phyloP scores from a whole-genome alignment of 2,797 vertebrate genomes.

The Phoebastria nigripes region DNA sequence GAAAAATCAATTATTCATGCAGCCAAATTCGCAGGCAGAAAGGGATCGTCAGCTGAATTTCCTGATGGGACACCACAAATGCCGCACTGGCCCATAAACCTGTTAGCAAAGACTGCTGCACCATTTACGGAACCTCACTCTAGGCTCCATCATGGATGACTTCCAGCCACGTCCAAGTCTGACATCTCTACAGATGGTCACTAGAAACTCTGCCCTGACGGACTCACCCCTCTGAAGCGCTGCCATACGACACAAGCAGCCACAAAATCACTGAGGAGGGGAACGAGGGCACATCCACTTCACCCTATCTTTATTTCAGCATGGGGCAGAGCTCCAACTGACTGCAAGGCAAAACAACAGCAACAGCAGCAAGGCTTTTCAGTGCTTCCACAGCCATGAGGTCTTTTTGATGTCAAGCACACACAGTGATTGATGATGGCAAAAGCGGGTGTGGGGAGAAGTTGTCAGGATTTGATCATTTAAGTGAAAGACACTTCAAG shows the following conservation, averaged over 20 bases:
- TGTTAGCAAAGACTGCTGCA: background rate
- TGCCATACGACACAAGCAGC: background rate
- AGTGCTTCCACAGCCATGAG: background rate
- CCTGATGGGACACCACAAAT: background rate
- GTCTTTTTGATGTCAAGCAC: background rate
- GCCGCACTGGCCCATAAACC: accelerated
- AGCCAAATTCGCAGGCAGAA: background rate
- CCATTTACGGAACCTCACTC: background rate
- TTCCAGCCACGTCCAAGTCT: background rate
- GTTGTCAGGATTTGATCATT: slow-evolving; percentile 30
- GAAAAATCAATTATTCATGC: background rate
- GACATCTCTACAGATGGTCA: background rate
- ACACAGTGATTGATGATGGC: background rate
- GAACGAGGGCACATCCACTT: background rate
- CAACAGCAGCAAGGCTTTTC: background rate
- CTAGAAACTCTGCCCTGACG: background rate
- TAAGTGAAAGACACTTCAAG: slow-evolving; percentile 34
- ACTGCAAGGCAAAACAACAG: background rate
- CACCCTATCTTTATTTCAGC: background rate
- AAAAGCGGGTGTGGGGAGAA: background rate
- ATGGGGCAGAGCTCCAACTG: background rate
- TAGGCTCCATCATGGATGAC: accelerated
- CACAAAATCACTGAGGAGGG: background rate
- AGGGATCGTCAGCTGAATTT: background rate
- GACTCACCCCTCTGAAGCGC: background rate